These are phyloP conservation scores for Phlogophora meticulosa DNA, from an alignment of 2,888 invertebrate species.

Conservation along the genomic window DNA sequence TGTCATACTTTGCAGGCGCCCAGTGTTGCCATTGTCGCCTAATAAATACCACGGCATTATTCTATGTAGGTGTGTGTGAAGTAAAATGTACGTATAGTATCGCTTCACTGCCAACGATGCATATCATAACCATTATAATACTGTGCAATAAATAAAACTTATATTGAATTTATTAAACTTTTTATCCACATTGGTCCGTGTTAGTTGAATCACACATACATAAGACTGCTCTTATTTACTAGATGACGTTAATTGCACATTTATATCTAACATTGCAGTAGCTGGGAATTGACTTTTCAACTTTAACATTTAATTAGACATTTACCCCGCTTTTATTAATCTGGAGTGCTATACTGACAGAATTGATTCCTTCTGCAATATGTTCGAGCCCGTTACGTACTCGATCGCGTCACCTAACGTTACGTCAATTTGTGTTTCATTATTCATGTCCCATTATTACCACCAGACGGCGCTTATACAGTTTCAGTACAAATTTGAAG, in stretches of 20 bases:
- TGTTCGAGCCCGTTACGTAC: too few species aligned
- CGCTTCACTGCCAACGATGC: constrained; percentile 58
- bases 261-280: constrained; percentile 52
- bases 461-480: too few species aligned
- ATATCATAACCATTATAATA: constrained; percentile 58
- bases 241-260: constrained; percentile 58
- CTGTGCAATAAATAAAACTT: constrained; percentile 75
- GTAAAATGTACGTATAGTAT: constrained; percentile 37
- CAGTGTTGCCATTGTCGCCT: constrained; percentile 17
- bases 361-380: constrained; percentile 4
- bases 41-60: constrained; percentile 33
- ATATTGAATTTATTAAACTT: constrained; percentile 72
- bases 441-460: too few species aligned
- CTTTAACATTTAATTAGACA: too few species aligned
- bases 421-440: too few species aligned
- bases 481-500: too few species aligned
- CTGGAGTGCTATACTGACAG: background rate
- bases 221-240: constrained; percentile 60
- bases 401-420: too few species aligned
- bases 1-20: background rate
- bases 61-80: constrained; percentile 45
- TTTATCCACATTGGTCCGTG: constrained; percentile 79
- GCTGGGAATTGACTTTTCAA: constrained; percentile 18
- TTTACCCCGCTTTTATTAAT: background rate
- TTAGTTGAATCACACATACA: constrained; percentile 66